These are phyloP conservation scores for Gopherus evgoodei DNA, from an alignment of 2,113 vertebrate species.

Conservation along the genomic window DNA sequence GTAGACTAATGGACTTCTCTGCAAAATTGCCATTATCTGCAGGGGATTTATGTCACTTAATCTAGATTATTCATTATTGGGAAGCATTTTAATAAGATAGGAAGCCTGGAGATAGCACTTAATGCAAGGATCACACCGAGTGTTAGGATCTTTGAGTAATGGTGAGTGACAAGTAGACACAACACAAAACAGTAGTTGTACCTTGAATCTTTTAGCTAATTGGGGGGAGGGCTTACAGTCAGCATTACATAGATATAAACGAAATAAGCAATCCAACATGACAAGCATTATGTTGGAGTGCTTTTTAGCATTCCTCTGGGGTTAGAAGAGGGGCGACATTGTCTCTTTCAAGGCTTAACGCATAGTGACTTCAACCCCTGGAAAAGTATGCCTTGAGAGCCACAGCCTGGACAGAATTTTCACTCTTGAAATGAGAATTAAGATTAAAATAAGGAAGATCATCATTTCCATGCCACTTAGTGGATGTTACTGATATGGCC, in stretches of 20 bases:
- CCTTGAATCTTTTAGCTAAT: background rate
- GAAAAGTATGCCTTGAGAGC: background rate
- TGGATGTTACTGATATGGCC: background rate
- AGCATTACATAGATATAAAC: background rate
- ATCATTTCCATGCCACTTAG: background rate
- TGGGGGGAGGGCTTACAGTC: background rate
- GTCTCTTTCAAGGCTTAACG: background rate
- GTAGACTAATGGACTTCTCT: background rate
- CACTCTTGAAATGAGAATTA: background rate
- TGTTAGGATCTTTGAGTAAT: background rate
- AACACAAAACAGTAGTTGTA: background rate
- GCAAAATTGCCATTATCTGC: background rate
- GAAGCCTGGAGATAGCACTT: fast-evolving
- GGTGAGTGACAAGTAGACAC: background rate
- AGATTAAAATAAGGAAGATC: background rate
- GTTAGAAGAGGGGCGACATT: background rate
- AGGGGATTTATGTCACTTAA: background rate
- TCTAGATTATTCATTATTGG: background rate
- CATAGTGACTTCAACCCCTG: background rate
- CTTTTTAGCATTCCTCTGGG: background rate
- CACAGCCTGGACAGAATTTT: fast-evolving
- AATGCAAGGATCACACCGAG: background rate
- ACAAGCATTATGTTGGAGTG: background rate
- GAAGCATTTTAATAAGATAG: background rate
- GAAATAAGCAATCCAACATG: background rate